A percentile compares a stretch with the other conserved stretches of the same genome.
Evolutionary conservation across 2,113 vertebrate genomes (phyloP).

Genomic region (Sebastes fasciatus): DNA sequence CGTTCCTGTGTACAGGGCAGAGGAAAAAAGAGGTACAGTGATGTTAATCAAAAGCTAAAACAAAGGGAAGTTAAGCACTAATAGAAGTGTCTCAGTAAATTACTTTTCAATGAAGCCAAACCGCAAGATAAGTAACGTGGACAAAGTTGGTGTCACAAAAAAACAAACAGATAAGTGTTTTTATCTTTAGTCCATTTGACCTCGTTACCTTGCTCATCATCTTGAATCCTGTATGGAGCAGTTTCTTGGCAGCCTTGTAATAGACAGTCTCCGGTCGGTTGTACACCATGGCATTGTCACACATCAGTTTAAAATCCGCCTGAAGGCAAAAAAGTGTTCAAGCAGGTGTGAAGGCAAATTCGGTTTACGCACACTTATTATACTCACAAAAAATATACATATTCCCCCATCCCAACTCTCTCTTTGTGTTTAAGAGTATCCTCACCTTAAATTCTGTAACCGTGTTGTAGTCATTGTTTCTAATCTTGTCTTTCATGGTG

Average conservation of each 20-base stretch:
- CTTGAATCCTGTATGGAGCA: slow-evolving; percentile 98
- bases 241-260: slow-evolving; percentile 98
- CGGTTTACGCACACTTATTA: background rate
- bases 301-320: slow-evolving; percentile 99
- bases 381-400: background rate
- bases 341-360: background rate
- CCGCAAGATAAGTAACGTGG: no score
- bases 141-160: no score
- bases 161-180: no score
- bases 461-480: slow-evolving; percentile 95
- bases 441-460: slow-evolving; percentile 97
- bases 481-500: slow-evolving; percentile 97
- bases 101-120: no score
- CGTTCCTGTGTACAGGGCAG: slow-evolving; percentile 93
- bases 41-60: no score
- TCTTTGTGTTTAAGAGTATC: background rate
- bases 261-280: slow-evolving; percentile 98
- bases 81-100: no score
- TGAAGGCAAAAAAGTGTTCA: slow-evolving; percentile 73
- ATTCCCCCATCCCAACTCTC: background rate
- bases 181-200: no score
- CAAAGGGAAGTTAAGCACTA: no score
- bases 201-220: slow-evolving; percentile 99
- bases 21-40: slow-evolving; percentile 75
- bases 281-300: slow-evolving; percentile 99